Conservation (phyloP, 2,888 invertebrate genomes). For the Sturmia bella region DNA sequence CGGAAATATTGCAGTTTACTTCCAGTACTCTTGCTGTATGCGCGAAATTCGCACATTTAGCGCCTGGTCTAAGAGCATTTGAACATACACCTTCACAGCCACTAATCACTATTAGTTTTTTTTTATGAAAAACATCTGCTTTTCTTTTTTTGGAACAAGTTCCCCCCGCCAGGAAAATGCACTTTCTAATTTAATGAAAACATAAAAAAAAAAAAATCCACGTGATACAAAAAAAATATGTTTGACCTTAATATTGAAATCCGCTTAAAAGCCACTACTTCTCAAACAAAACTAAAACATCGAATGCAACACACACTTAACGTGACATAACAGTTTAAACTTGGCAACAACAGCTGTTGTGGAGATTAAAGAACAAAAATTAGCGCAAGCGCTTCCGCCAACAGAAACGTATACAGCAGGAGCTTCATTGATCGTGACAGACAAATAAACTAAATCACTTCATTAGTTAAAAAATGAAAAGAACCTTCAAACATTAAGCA, state of each 20-base stretch:
- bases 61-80: too few relatives aligned
- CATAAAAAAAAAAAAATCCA: conserved; percentile 53
- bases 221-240: conserved; percentile 38
- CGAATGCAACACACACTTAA: conserved; percentile 29
- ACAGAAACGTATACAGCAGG: conserved; percentile 43
- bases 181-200: not conserved
- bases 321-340: conserved; percentile 54
- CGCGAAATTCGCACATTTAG: too few relatives aligned
- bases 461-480: not conserved
- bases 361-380: conserved; percentile 40
- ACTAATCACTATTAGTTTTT: too few relatives aligned
- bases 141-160: too few relatives aligned
- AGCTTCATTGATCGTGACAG: conserved; percentile 24
- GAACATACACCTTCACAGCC: too few relatives aligned
- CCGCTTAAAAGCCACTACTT: conserved; percentile 66
- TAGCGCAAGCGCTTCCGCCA: conserved; percentile 66
- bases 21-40: too few relatives aligned
- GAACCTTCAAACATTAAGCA: conserved; percentile 4
- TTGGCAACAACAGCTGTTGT: conserved; percentile 58
- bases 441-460: conserved; percentile 27
- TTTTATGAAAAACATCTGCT: too few relatives aligned
- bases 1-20: too few relatives aligned
- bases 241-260: conserved; percentile 61
- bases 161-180: too few relatives aligned
- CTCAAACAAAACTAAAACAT: conserved; percentile 19